These are phyloP conservation scores for Trichonephila clavipes DNA, from an alignment of 1,140 invertebrate species.

Conservation along the genomic window DNA sequence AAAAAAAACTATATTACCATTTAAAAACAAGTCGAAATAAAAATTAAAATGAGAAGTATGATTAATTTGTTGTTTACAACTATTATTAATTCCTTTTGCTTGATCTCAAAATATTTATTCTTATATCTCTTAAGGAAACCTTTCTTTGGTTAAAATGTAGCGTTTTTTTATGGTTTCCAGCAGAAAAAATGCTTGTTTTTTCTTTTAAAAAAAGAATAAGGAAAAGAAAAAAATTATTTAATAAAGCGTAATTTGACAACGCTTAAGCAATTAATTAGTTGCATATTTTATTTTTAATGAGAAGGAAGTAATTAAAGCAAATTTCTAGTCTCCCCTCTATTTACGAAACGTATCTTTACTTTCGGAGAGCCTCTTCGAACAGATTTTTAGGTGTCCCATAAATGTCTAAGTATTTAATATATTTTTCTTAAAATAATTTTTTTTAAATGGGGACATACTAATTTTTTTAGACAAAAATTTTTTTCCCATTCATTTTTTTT, in stretches of 20 bases:
- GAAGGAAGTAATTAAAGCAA: conserved; percentile 32
- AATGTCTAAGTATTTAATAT: no score
- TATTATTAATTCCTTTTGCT: no score
- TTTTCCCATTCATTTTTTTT: no score
- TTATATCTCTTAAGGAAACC: no score
- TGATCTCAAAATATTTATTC: no score
- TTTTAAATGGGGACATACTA: no score
- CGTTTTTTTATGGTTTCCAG: background rate
- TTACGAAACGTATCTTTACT: background rate
- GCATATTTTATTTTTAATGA: background rate
- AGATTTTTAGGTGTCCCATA: background rate
- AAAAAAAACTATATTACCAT: no score
- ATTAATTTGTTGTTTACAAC: no score
- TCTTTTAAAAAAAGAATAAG: background rate
- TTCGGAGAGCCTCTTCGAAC: background rate
- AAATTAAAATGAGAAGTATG: no score
- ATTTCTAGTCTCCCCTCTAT: background rate
- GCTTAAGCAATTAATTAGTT: conserved; percentile 32
- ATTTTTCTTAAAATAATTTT: no score
- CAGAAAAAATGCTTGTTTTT: background rate
- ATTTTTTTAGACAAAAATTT: no score
- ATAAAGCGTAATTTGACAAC: conserved; percentile 10
- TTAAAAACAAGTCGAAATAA: no score
- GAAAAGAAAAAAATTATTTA: background rate
- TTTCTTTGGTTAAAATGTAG: background rate